Conservation (phyloP, 2,888 invertebrate species). For the Ferdinandea cuprea region DNA sequence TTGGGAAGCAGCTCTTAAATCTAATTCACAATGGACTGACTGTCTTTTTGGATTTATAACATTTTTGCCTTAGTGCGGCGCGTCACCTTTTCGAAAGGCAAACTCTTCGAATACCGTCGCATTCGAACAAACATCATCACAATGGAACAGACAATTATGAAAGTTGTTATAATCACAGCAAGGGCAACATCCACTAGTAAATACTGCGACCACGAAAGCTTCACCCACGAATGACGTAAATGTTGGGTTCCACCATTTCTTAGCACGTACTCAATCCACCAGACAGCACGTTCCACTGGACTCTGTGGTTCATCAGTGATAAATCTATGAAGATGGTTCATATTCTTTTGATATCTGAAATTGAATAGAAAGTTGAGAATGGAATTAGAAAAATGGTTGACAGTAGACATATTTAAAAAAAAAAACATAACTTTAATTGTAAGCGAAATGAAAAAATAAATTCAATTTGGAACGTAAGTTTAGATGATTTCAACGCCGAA, state of each 20-base stretch:
- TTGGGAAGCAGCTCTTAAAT: too few species aligned
- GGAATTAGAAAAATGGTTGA: neutral
- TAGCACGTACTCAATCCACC: constrained; percentile 77
- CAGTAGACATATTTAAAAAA: neutral
- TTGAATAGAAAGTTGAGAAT: neutral
- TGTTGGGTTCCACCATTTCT: constrained; percentile 76
- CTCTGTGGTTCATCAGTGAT: constrained; percentile 75
- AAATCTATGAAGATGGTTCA: constrained; percentile 70
- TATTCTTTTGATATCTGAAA: constrained; percentile 75
- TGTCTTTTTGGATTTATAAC: constrained; percentile 38
- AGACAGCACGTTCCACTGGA: constrained; percentile 76
- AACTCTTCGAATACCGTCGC: constrained; percentile 76
- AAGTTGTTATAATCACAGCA: constrained; percentile 47
- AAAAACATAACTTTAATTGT: neutral
- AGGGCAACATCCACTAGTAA: constrained; percentile 76
- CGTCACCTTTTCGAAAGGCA: constrained; percentile 77
- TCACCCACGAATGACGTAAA: constrained; percentile 69
- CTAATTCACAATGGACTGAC: constrained; percentile 34
- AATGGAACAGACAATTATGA: constrained; percentile 46
- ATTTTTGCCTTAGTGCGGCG: constrained; percentile 75
- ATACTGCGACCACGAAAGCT: constrained; percentile 76
- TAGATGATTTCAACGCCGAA: too few species aligned
- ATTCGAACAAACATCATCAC: constrained; percentile 60
- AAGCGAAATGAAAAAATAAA: too few species aligned
- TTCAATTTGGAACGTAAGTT: too few species aligned